Evolutionary conservation across 2,797 vertebrate genomes (phyloP), one percentile per base, ranked within the genome.

Genomic region (Merluccius polli): DNA sequence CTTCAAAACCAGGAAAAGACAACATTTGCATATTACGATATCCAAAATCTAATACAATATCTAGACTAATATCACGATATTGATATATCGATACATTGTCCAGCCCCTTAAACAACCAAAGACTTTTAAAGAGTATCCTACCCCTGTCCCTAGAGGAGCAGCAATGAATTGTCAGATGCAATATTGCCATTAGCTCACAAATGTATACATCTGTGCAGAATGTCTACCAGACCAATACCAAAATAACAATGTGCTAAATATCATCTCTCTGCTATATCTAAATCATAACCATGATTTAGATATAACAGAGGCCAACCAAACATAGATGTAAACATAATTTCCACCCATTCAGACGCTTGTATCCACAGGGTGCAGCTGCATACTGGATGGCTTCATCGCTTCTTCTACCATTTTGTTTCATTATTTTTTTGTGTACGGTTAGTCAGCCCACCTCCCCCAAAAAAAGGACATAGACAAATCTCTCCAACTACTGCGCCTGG

Each of bases 391-490:
- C 21, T 59, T 59, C 21, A 59, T 59, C 6, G 12, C 24, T 11
- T 65, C 27, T 24, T 27, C 10, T 24, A 27, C 11, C 59, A 27
- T 27, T 65, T 11, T 27, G n/a, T 27, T 27, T 69, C 31, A 31
- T 16, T 31, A 9, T 32, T 69, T 68, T 18, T 32, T 1, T 68
- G 24, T 31, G 29, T 27, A 30, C 12, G 30, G 67, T 16, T 18
- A 69, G 65, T 29, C 12, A 6, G 29, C 24, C 29, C 24, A 24
- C n/a, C 59, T 65, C 59, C n/a, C 59, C n/a, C n/a, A 27, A 18
- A 30, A 18, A n/a, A n/a, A 10, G 65, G 65, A 68, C 16, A 68
- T 6, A 81, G 52, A 70, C 70, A 85, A 87, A 89, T 86, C 73
- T 86, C 73, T 71, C 8, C 71, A n/a, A 29, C 10, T 31, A 63